These are phyloP conservation scores for Sarotherodon lohbergeri DNA, from an alignment of 2,113 vertebrate species.

Conservation along the genomic window DNA sequence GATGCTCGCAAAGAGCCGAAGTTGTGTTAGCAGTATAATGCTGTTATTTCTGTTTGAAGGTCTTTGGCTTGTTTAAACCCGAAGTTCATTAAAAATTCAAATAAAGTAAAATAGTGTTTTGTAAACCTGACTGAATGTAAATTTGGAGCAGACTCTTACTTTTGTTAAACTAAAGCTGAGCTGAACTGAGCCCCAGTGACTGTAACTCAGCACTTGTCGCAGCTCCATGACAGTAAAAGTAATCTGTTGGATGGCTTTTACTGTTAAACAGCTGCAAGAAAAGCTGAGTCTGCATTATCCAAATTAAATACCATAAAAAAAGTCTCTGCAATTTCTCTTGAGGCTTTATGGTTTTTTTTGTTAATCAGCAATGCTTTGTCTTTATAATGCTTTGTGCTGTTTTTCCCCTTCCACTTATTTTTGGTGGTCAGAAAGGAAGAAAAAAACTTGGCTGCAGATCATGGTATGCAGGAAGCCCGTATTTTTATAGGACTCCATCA, in stretches of 20 bases:
- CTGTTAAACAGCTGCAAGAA: slow-evolving; percentile 8
- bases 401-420: neutral
- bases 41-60: neutral
- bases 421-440: neutral
- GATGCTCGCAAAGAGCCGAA: no score
- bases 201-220: neutral
- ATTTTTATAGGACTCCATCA: neutral
- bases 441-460: neutral
- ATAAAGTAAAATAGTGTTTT: neutral
- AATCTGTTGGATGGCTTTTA: neutral
- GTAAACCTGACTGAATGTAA: neutral
- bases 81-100: neutral
- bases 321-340: neutral
- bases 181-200: neutral
- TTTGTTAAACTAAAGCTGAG: neutral
- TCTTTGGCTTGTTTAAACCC: neutral
- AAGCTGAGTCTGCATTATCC: neutral
- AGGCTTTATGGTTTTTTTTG: neutral
- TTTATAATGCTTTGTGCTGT: neutral
- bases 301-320: neutral
- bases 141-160: neutral
- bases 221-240: neutral
- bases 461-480: neutral
- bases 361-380: neutral
- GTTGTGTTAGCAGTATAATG: neutral